A percentile compares a stretch with the other conserved stretches of the same genome.
These are phyloP conservation scores for Otis tarda DNA, from an alignment of 2,113 vertebrate genomes.

Conservation along the genomic window DNA sequence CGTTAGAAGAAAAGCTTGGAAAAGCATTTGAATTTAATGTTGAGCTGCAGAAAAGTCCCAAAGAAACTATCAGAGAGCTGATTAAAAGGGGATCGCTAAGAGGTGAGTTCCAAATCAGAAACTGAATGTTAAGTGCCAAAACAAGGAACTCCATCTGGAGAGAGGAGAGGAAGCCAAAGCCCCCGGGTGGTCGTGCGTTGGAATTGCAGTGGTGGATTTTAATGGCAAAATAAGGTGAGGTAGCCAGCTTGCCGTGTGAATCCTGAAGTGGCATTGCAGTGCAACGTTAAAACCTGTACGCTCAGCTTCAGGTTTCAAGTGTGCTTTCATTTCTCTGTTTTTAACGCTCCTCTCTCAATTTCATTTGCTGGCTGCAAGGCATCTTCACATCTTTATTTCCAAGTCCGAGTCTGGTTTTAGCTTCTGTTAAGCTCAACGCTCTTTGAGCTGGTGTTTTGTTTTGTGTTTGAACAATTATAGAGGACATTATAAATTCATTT, in stretches of 20 bases:
- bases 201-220: background rate
- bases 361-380: background rate
- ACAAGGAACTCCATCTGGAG: background rate
- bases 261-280: background rate
- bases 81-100: background rate
- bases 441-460: background rate
- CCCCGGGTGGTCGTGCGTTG: fast-evolving
- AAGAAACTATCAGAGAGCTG: background rate
- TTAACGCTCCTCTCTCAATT: background rate
- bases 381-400: background rate
- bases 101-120: background rate
- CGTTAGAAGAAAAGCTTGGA: background rate
- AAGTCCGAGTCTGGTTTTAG: background rate
- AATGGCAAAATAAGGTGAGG: background rate
- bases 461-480: background rate
- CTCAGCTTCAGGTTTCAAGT: background rate
- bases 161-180: background rate
- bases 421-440: background rate
- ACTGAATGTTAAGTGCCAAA: background rate
- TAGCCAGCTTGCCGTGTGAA: fast-evolving
- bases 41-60: background rate
- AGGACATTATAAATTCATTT: background rate
- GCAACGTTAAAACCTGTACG: background rate
- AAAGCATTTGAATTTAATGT: background rate
- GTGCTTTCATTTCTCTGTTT: background rate